Evolutionary conservation across 37 sponge, comb jelly and placozoan genomes (phyloP), one percentile per base, ranked within the genome.

Genomic region (Beroe forskalii): DNA sequence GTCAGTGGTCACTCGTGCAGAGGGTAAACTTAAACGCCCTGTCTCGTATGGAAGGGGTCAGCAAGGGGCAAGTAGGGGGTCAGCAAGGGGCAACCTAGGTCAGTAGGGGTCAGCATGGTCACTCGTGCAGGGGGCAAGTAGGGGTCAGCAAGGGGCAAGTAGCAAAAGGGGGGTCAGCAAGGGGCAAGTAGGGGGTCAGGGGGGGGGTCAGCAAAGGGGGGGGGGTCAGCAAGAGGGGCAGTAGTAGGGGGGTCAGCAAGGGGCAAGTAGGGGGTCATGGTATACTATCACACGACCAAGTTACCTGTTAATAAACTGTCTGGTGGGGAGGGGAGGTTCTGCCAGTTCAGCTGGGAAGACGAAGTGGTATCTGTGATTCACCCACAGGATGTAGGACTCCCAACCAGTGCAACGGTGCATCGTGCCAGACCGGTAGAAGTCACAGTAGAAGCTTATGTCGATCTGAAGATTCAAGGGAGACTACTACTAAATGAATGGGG

Each of bases 341-440:
- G 35, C 75, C 28, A 72, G 75, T 36, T 39, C 14, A 8, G 75
- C 75, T 36, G 75, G 75, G 30, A 72, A 72, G 39, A 39, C 75
- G 30, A 38, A 72, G 2, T 72, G 31, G 14, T 35, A 38, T 72
- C 75, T 33, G 75, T 72, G 75, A 30, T 72, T 35, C 4, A 72
- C 8, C 23, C 23, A 72, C 32, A 72, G 35, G 8, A 72, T 3
- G 20, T 4, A 72, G 30, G 75, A 37, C 39, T 72, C 75, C 75
- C 37, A 38, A 1, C 75, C 75, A 1, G 75, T 30, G 39, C 75
- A 72, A 3, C 75, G 33, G 75, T 72, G 75, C 75, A 72, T 72
- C 39, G 39, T 72, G 31, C 75, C 75, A 3, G 39, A 35, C 9
- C 75, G 39, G 30, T 72, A 72, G 40, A 35, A 72, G 75, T 72